Base-by-base conservation (phyloP, 2,888 invertebrate genomes). In the Nineta flava region DNA sequence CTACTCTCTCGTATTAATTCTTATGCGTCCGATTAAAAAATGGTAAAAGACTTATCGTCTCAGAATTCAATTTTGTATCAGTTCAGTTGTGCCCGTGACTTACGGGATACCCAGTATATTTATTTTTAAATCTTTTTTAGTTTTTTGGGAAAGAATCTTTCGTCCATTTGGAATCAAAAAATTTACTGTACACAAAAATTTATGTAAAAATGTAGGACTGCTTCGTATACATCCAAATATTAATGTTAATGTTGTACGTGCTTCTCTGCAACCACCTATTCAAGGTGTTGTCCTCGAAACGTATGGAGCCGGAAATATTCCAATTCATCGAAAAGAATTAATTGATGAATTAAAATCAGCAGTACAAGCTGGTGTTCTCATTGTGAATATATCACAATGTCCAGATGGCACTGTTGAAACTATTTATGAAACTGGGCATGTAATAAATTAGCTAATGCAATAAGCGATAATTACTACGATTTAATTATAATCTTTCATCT, bases 321-420 rank as follows among this genome's bases (percentile, higher is more conserved):
- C 96, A 0, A 79, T 81, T 0, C 83, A 85, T 60, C 76, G 91
- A 9, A 67, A 69, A n/a, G 94, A 94, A 57, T 69, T 97, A 1
- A 65, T 93, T 7, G 70, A 76, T 0, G 84, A 78, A 55, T 68
- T 96, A 16, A 70, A 71, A 26, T 71, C 72, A 0, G 93, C 94
- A 0, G 73, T 82, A 0, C 66, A 76, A 9, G 70, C 87, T 10
- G 91, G 90, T 0, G 79, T 94, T 1, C 78, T 97, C 35, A 77
- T 95, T 32, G 78, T 97, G 2, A 96, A 95, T 65, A 87, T 88
- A 55, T 91, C 94, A 0, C 96, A 97, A 62, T 96, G 96, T 61
- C 67, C 75, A 0, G 79, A 77, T 47, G 97, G 96, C 1, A 70
- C 81, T 1, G 95, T 97, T 1, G 62, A 61, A 1, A 72, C 81